Evolutionary conservation across 2,888 invertebrate genomes (phyloP), one percentile per base, ranked within the genome.

Genomic region (Drosophila setosimentum): DNA sequence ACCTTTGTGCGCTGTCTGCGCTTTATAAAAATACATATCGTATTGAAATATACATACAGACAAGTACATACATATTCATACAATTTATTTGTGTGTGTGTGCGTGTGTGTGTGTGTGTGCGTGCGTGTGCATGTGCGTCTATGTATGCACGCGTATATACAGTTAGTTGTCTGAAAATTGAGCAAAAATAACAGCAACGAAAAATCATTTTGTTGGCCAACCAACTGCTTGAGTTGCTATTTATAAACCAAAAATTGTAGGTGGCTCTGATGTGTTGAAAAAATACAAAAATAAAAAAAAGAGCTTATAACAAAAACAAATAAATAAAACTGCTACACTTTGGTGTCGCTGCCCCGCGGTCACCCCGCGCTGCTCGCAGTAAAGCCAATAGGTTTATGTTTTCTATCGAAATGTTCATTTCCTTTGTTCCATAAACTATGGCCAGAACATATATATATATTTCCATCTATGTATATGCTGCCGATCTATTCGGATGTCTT

Each of bases 191-290:
- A 84, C 74, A 86, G 78, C 80, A 77, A 68, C 68, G 65, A 77
- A 67, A 78, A 68, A 80, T 70, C 74, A 83, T 87, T 82, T 83
- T 82, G 75, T 84, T 85, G 89, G 90, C 89, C 81, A 80, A 79
- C 85, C 80, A 89, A 86, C 87, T 87, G 83, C 85, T 89, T 87
- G 75, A 78, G 64, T 81, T 82, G 58, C 92, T 93, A 93, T 92
- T 92, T 92, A 91, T 93, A 92, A 72, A 83, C 79, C 82, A 83
- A 92, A 92, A 92, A 92, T 93, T 93, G 93, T 93, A 93, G 93
- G 93, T 93, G 93, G 93, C 88, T 89, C 72, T 55, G 55, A 78
- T 83, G 80, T 89, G 81, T 83, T 74, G 79, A 76, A 82, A 60
- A 80, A 80, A 68, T 21, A 67, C 70, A 70, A 68, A 76, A 55